Base-by-base conservation (phyloP, 2,797 vertebrate genomes). In the Hafferia zeledoni region DNA sequence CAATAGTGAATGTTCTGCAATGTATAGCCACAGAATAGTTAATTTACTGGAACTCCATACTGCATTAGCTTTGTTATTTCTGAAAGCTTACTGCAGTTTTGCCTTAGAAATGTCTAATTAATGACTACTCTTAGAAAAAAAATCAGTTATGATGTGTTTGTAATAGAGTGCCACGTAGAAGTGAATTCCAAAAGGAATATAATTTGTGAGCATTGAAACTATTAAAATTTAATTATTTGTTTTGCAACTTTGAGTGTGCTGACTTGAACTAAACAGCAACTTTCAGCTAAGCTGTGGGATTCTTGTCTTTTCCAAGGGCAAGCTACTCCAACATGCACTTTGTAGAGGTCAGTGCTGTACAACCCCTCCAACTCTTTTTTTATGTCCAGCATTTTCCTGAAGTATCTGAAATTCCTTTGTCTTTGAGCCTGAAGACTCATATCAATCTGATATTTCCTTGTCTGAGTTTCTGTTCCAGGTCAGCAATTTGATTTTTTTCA, bases 391-490 rank as follows among this genome's bases (percentile, higher is more conserved):
- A 2, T 87, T 95, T 91, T 90, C 50, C 22, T 77, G 70, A 55
- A 90, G 46, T 87, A 68, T 84, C 64, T 92, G 55, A 33, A 8
- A 81, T 95, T 86, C 44, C 90, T 35, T 85, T 91, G n/a, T 67
- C 55, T 76, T 65, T 47, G 60, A 88, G 72, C 50, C 79, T 70
- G 68, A 86, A 95, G 70, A 61, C 39, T 87, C 80, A 43, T 0
- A 0, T 88, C 80, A 90, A 10, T 96, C 77, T 80, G 74, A 39
- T 94, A 90, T 67, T 84, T 88, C n/a, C 35, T 91, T 94, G 69
- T 93, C 74, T 90, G 74, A 70, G 39, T 85, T 91, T 81, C 68
- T 85, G 27, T 87, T 95, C 65, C 57, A 88, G 64, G 39, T 94
- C 84, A 94, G 47, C 52, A 87, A 15, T 91, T 60, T 84, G 63